Conservation (phyloP, 2,113 vertebrate genomes). For the Talpa occidentalis region DNA sequence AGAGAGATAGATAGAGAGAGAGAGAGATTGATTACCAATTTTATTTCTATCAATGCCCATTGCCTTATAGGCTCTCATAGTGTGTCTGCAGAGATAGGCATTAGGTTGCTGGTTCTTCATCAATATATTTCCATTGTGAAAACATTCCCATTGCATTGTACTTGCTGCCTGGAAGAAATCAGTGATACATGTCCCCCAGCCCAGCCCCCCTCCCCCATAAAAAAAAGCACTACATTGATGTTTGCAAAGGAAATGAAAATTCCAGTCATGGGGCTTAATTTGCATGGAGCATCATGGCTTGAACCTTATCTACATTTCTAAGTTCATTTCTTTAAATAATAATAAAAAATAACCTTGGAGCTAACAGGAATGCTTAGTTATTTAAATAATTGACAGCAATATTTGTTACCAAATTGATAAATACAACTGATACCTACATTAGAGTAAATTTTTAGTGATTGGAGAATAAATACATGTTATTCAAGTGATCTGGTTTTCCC, state of each 20-base stretch:
- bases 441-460: not conserved
- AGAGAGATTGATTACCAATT: not conserved
- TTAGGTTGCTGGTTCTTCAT: not conserved
- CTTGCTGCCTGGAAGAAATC: not conserved
- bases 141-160: not conserved
- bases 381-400: not conserved
- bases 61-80: not conserved
- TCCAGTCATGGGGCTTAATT: not conserved
- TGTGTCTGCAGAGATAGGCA: not conserved
- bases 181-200: accelerated
- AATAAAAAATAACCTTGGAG: not conserved
- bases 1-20: not conserved
- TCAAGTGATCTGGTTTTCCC: not conserved
- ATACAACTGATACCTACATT: not conserved
- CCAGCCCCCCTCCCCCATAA: no score
- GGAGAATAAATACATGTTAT: not conserved
- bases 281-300: not conserved
- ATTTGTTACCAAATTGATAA: not conserved
- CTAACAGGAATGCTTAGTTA: not conserved
- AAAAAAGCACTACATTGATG: not conserved
- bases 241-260: not conserved
- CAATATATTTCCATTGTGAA: not conserved
- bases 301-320: not conserved
- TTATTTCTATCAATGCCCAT: not conserved
- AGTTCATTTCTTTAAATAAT: not conserved